Percentiles rank a stretch among this genome's conserved stretches.
These are phyloP conservation scores for Limanda limanda DNA, from an alignment of 2,113 vertebrate genomes.

Conservation along the genomic window DNA sequence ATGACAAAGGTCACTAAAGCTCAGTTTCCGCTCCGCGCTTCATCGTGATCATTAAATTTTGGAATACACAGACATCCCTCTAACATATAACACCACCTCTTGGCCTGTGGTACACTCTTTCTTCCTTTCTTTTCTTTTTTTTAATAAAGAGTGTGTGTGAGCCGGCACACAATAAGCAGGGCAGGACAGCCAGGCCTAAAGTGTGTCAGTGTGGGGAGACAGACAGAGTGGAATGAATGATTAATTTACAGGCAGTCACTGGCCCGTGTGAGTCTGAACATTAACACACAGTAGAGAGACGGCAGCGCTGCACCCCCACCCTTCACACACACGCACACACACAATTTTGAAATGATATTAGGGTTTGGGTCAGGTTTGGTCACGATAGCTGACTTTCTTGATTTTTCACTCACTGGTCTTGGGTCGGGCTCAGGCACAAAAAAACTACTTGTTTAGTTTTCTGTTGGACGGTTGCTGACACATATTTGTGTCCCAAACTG, in stretches of 20 bases:
- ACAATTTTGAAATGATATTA: too few relatives aligned
- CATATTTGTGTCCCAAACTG: too few relatives aligned
- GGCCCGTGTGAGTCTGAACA: slow-evolving; percentile 52
- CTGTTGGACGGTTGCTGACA: too few relatives aligned
- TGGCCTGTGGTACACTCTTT: neutral
- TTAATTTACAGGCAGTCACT: slow-evolving; percentile 72
- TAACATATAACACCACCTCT: slow-evolving; percentile 8
- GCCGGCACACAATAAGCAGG: slow-evolving; percentile 48
- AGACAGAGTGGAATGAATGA: slow-evolving; percentile 68
- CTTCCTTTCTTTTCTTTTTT: slow-evolving; percentile 2
- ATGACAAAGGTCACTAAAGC: slow-evolving; percentile 6
- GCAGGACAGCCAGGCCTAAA: slow-evolving; percentile 32
- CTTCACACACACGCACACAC: neutral
- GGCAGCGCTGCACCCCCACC: neutral
- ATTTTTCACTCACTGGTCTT: too few relatives aligned
- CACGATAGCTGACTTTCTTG: too few relatives aligned
- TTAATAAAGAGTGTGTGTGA: slow-evolving; percentile 19
- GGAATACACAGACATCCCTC: slow-evolving; percentile 22
- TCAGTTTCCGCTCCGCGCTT: slow-evolving; percentile 6
- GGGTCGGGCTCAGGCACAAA: too few relatives aligned
- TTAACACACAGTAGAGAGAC: slow-evolving; percentile 36
- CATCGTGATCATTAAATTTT: slow-evolving; percentile 13
- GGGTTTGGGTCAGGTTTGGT: too few relatives aligned
- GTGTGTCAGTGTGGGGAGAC: slow-evolving; percentile 60
- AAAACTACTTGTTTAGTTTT: too few relatives aligned